These are phyloP conservation scores for Microcebus tavaratra DNA, from an alignment of 2,113 vertebrate species.

Conservation along the genomic window DNA sequence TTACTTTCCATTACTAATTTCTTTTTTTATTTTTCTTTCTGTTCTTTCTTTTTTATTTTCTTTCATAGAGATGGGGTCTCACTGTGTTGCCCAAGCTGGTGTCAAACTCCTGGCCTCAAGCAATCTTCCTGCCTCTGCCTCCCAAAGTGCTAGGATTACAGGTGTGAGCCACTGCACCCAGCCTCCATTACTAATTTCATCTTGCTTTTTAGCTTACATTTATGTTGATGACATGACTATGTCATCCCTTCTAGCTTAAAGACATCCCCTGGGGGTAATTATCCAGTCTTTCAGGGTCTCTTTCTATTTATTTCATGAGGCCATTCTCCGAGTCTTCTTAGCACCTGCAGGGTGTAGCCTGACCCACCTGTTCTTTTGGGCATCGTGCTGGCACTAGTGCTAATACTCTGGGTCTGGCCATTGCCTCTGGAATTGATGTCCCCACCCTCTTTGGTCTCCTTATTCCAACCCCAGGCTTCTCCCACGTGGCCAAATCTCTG, in stretches of 20 bases:
- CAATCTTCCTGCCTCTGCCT: too few relatives aligned
- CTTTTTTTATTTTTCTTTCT: neutral
- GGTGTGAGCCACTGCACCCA: too few relatives aligned
- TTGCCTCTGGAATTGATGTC: neutral
- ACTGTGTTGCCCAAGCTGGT: too few relatives aligned
- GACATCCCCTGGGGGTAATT: neutral
- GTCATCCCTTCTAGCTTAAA: neutral
- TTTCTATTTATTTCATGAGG: neutral
- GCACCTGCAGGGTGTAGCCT: neutral
- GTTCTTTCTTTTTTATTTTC: too few relatives aligned
- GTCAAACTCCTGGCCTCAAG: too few relatives aligned
- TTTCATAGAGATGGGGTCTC: too few relatives aligned
- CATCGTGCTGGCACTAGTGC: neutral
- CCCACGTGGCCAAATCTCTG: neutral
- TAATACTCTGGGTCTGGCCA: neutral
- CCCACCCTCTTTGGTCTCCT: neutral
- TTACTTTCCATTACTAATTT: neutral
- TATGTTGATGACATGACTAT: neutral
- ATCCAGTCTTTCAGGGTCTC: neutral
- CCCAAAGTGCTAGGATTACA: too few relatives aligned
- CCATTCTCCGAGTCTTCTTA: neutral
- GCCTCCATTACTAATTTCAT: neutral
- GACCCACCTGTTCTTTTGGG: neutral
- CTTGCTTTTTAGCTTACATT: neutral
- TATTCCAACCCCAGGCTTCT: neutral